These are phyloP conservation scores for Falco cherrug DNA, from an alignment of 2,797 vertebrate genomes.

Conservation along the genomic window DNA sequence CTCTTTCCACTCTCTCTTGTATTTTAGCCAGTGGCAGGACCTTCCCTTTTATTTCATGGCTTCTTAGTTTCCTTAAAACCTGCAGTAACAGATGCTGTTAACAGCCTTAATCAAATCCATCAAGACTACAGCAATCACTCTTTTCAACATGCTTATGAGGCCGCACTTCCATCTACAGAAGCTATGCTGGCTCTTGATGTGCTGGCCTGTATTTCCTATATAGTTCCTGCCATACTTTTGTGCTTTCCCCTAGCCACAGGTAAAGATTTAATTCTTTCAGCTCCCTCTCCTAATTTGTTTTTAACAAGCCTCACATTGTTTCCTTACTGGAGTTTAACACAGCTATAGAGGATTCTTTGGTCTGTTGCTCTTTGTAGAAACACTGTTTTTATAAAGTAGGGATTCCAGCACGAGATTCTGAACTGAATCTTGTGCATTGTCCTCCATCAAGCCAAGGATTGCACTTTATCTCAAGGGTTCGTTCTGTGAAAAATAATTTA, in stretches of 20 bases:
- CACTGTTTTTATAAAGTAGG: neutral
- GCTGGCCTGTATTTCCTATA: neutral
- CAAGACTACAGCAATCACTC: neutral
- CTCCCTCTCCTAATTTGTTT: neutral
- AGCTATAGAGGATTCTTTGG: neutral
- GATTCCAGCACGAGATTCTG: rapidly evolving
- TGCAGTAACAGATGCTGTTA: neutral
- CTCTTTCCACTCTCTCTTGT: neutral
- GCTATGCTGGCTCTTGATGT: neutral
- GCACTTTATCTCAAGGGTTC: neutral
- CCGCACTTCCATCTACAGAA: neutral
- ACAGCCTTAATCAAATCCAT: neutral
- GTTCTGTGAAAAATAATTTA: neutral
- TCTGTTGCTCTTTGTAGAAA: neutral
- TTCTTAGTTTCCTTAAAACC: neutral
- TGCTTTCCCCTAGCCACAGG: neutral
- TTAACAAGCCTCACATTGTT: neutral
- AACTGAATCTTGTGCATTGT: neutral
- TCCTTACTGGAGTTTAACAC: neutral
- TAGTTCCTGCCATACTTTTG: neutral
- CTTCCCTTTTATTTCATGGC: neutral
- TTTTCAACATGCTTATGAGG: neutral
- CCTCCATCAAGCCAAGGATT: neutral
- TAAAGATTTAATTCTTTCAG: neutral
- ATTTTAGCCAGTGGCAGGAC: neutral